Base-by-base conservation (phyloP, 1,140 invertebrate genomes). In the Vanessa tameamea region DNA sequence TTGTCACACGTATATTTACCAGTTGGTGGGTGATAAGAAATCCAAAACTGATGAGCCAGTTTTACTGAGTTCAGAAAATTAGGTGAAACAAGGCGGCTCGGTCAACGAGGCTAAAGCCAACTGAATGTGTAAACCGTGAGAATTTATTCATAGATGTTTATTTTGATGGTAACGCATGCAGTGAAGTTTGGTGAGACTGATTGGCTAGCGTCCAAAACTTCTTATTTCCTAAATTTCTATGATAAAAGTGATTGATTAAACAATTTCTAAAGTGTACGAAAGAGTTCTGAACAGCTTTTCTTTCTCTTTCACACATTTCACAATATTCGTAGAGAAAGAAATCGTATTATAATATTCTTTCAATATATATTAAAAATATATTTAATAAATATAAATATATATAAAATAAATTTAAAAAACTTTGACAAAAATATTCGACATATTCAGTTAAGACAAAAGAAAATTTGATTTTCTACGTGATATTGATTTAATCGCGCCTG, bases 11-110 rank as follows among this genome's bases (percentile, higher is more conserved):
- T 23, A 64, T 47, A 63, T 68, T 78, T 81, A 91, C 90, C 89
- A 76, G 90, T 82, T 78, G 94, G 95, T 84, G 95, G 95, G 92
- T 95, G 94, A 90, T 95, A 95, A 65, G 95, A 95, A 85, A 95
- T 95, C 95, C 95, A 95, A 91, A 95, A 95, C 93, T 95, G 95
- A 89, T 95, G 95, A 93, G 95, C 95, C 95, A 95, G 94, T 88
- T 94, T 94, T 75, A 67, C 57, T 68, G 67, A 75, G 50, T 80
- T 61, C 31, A 13, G 57, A 37, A 31, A 61, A 37, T 61, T 61
- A 61, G 26, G 55, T 59, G 20, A 15, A 68, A 67, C 50, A 77
- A 73, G 67, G 31, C 64, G 63, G 71, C 47, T 15, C 74, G 13
- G 68, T 73, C 59, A 64, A 69, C 71, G 61, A 77, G 75, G 72